Conservation (phyloP, 2,113 vertebrate species). For the Bolborhynchus lineola region DNA sequence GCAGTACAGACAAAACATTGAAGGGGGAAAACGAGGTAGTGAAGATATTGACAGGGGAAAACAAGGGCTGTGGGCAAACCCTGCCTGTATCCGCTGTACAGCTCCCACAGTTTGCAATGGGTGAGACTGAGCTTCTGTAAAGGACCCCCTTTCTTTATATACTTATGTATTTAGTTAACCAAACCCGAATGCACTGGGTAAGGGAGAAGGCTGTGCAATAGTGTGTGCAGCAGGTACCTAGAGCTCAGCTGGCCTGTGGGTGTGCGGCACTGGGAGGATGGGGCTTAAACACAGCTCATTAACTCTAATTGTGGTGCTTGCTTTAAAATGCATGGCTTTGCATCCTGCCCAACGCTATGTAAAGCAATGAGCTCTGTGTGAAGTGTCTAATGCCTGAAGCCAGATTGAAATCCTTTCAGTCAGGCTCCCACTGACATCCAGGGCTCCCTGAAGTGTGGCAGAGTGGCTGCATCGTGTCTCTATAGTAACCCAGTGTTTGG, state of each 20-base stretch:
- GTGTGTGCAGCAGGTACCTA: fast-evolving
- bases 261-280: fast-evolving
- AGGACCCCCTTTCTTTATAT: fast-evolving
- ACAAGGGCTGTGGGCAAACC: fast-evolving
- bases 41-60: no score
- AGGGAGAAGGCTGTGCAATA: no score
- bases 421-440: fast-evolving
- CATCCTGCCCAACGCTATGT: fast-evolving
- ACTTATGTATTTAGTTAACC: fast-evolving
- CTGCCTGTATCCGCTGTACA: fast-evolving
- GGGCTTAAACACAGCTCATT: neutral
- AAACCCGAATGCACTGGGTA: fast-evolving
- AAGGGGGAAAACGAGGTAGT: fast-evolving
- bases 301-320: neutral
- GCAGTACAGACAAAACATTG: neutral
- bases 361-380: neutral
- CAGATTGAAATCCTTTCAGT: neutral
- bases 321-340: fast-evolving
- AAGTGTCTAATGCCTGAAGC: fast-evolving
- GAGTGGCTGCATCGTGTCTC: neutral
- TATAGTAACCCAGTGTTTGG: neutral
- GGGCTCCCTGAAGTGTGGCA: neutral
- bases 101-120: no score
- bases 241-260: fast-evolving
- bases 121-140: neutral